Evolutionary conservation across 2,797 vertebrate genomes (phyloP).

Genomic region (Sebastiscus albofasciatus): DNA sequence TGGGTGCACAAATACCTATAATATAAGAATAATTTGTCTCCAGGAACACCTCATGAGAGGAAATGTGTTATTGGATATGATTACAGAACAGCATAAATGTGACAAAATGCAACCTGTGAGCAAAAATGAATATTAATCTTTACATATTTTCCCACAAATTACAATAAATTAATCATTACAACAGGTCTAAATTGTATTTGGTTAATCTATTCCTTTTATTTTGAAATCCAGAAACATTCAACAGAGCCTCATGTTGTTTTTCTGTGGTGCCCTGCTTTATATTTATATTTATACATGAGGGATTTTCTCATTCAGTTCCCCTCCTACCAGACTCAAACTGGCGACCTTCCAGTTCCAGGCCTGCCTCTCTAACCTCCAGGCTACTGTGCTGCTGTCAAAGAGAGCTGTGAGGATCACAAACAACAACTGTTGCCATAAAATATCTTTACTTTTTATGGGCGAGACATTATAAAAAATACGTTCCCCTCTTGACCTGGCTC

Average conservation of each 20-base stretch:
- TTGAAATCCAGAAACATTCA: background rate
- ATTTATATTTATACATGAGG: constrained; percentile 33
- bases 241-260: background rate
- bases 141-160: background rate
- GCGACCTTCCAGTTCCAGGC: constrained; percentile 63
- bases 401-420: constrained; percentile 1
- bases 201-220: background rate
- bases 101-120: background rate
- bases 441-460: background rate
- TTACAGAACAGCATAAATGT: background rate
- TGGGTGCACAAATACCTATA: too few species aligned
- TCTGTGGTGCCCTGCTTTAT: constrained; percentile 31
- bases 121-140: background rate
- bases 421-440: constrained; percentile 21
- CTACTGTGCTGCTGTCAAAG: constrained; percentile 31
- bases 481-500: background rate
- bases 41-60: background rate
- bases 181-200: background rate
- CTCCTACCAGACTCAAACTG: constrained; percentile 43
- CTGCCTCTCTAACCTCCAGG: constrained; percentile 47
- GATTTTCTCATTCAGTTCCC: constrained; percentile 54
- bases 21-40: background rate
- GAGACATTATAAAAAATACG: background rate
- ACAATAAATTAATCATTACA: background rate
- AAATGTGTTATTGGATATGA: background rate